Conservation (phyloP, 2,888 invertebrate genomes). For the Stratiomys singularior region DNA sequence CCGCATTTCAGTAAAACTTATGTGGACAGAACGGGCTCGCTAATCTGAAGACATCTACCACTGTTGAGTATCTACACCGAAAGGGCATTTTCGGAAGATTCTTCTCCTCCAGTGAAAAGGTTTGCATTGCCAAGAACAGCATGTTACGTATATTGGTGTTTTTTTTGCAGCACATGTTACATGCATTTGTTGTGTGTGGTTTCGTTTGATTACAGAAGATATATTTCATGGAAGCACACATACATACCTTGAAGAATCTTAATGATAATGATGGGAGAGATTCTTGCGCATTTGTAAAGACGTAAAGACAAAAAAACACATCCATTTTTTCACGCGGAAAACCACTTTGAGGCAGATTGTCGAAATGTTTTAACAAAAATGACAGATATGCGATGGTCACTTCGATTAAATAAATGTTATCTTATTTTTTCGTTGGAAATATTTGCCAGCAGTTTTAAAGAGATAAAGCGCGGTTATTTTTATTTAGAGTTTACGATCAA, state of each 20-base stretch:
- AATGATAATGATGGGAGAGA: not conserved
- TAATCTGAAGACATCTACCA: not conserved
- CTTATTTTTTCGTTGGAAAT: not conserved
- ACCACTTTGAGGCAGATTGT: slow-evolving; percentile 1
- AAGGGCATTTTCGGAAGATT: not conserved
- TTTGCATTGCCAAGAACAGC: no score
- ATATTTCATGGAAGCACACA: no score
- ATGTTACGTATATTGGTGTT: not conserved
- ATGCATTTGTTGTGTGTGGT: not conserved
- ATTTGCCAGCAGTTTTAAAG: not conserved
- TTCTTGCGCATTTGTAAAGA: no score
- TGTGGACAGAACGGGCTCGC: not conserved
- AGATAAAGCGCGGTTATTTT: no score
- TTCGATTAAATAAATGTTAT: slow-evolving; percentile 1
- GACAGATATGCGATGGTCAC: not conserved
- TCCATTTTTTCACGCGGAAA: slow-evolving; percentile 2
- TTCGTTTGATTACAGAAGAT: no score
- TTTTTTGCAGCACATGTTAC: not conserved
- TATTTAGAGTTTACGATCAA: not conserved
- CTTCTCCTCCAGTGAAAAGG: not conserved
- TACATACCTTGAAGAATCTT: not conserved
- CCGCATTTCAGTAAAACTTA: not conserved
- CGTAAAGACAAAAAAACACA: no score
- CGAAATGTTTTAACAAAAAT: slow-evolving; percentile 6
- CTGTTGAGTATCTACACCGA: not conserved